Base-by-base conservation (phyloP, 2,113 vertebrate genomes). In the Etheostoma cragini region DNA sequence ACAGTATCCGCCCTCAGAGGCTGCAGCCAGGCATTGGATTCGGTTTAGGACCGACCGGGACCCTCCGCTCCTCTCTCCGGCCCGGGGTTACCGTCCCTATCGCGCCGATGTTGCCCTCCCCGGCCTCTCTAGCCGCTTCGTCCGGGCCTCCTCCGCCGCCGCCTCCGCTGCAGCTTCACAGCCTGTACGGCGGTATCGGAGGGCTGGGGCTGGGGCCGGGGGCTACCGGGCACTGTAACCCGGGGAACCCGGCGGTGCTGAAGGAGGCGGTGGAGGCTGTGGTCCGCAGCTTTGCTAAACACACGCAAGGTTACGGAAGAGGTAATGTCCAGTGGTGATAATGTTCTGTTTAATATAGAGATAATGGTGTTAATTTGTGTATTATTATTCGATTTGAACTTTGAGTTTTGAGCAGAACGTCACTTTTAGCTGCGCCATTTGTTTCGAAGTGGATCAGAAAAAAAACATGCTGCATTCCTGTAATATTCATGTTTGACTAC, bases 241-340 rank as follows among this genome's bases (percentile, higher is more conserved):
- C 94, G 26, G 95, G 95, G 61, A 97, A 96, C 90, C 97, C 97
- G 14, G 96, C 96, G 0, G 97, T 98, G 89, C 94, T 98, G 93
- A 93, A 97, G 87, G 97, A 98, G 87, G 97, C 97, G 6, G 97
- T 98, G 94, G 98, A 99, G 92, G 98, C 97, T 6, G 98, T 99
- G 87, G 98, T 98, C 70, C 89, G 97, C 90, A 98, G 98, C 95
- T 98, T 99, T 94, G 97, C 97, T 80, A 98, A 98, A 88, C 97
- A 99, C 95, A 99, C 98, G 14, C 98, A 99, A 85, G 97, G 98
- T 66, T 98, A 98, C 83, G 97, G 97, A 87, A 95, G 97, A 93
- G 97, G 98, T 98, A 95, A 95, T 2, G 94, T 79, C 45, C 60
- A 45, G 33, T 4, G 46, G 57, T 8, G 46, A 19, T 22, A 26